phyloP scores from a whole-genome alignment of 2,113 vertebrate genomes.

The Ciconia maguari region DNA sequence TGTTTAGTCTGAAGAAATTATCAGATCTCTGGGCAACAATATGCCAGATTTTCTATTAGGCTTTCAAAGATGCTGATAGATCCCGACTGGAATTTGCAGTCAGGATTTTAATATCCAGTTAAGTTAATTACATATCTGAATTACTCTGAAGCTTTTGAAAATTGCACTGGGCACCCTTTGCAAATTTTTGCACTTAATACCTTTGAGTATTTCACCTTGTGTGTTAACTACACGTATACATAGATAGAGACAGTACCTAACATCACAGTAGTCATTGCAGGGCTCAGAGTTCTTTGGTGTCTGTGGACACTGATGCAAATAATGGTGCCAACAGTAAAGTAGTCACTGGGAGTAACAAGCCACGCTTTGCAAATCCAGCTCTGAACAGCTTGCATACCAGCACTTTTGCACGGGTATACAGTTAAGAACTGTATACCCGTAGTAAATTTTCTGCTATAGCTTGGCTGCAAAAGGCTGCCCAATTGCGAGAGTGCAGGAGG shows the following conservation, averaged over 20 bases:
- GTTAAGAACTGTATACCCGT: background rate
- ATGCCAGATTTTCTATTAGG: background rate
- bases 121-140: background rate
- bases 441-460: background rate
- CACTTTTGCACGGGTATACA: no score
- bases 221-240: fast-evolving
- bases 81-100: background rate
- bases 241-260: background rate
- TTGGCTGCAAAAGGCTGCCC: background rate
- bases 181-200: background rate
- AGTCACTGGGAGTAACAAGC: background rate
- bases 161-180: background rate
- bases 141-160: background rate
- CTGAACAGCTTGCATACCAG: background rate
- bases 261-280: background rate
- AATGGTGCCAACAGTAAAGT: background rate
- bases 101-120: background rate
- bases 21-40: background rate
- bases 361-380: background rate
- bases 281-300: background rate
- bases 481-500: no score
- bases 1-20: background rate
- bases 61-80: background rate
- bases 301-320: background rate
- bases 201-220: background rate